A percentile compares a stretch with the other conserved stretches of the same genome.
Evolutionary conservation across 2,888 invertebrate species (phyloP).

Genomic region (Deroplatys truncata): DNA sequence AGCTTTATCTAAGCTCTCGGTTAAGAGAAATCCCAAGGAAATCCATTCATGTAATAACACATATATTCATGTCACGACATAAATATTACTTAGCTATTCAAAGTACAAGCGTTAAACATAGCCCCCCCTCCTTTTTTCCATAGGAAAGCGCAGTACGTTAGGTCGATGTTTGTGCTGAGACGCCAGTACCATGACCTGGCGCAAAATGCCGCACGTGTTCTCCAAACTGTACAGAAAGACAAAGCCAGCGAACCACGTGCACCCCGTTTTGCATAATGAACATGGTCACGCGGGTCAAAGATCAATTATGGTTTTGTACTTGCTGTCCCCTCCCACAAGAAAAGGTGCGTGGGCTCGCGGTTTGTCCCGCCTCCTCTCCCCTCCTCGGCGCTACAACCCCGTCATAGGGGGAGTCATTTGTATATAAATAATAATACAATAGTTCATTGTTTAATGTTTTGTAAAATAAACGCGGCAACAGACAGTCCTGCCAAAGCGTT

Average conservation of each 20-base stretch:
- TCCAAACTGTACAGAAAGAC: background rate
- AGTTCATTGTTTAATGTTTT: conserved; percentile 17
- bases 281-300: conserved; percentile 15
- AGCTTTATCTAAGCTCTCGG: too few species aligned
- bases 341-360: conserved; percentile 6
- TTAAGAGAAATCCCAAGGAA: background rate
- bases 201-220: background rate
- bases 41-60: background rate
- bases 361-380: background rate
- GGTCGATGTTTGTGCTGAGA: background rate
- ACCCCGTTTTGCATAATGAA: conserved; percentile 19
- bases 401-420: conserved; percentile 8
- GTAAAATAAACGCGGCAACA: background rate
- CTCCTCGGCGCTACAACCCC: background rate
- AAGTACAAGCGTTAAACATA: background rate
- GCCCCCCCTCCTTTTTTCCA: background rate
- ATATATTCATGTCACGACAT: background rate
- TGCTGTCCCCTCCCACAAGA: conserved; percentile 11
- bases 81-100: background rate
- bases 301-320: conserved; percentile 17
- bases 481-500: background rate
- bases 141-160: background rate
- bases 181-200: background rate
- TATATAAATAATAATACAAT: conserved; percentile 18
- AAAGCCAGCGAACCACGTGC: background rate